phyloP scores from a whole-genome alignment of 2,797 vertebrate species.

The Phrynocephalus vlangalii region DNA sequence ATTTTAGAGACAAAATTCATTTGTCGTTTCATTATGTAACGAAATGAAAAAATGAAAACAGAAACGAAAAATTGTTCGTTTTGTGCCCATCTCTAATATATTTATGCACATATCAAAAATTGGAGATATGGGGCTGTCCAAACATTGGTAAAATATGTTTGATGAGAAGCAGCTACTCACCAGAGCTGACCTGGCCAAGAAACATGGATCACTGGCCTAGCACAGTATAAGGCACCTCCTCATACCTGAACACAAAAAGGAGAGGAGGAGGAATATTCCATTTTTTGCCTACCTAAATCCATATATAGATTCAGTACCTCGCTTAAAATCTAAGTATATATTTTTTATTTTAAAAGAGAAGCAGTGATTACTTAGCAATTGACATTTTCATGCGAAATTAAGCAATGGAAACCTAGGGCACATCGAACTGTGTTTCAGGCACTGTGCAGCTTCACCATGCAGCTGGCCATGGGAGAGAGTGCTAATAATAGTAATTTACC shows the following conservation, averaged over 20 bases:
- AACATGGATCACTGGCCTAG: not conserved
- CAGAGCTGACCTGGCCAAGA: not conserved
- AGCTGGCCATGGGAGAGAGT: constrained; percentile 4
- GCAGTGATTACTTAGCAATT: constrained; percentile 40
- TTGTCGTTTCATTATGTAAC: no score
- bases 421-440: constrained; percentile 41
- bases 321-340: constrained; percentile 2
- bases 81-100: no score
- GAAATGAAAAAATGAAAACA: no score
- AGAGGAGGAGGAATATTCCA: not conserved
- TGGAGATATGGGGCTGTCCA: not conserved
- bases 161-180: not conserved
- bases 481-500: constrained; percentile 25
- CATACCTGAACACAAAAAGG: not conserved
- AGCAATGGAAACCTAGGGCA: constrained; percentile 26
- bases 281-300: not conserved
- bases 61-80: no score
- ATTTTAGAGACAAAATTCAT: no score
- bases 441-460: constrained; percentile 25
- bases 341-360: constrained; percentile 34
- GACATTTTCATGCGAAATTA: constrained; percentile 58
- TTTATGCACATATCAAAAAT: not conserved
- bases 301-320: not conserved
- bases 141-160: not conserved
- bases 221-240: no score